These are phyloP conservation scores for Apodemia duryi DNA, from an alignment of 2,888 invertebrate species.

Conservation along the genomic window DNA sequence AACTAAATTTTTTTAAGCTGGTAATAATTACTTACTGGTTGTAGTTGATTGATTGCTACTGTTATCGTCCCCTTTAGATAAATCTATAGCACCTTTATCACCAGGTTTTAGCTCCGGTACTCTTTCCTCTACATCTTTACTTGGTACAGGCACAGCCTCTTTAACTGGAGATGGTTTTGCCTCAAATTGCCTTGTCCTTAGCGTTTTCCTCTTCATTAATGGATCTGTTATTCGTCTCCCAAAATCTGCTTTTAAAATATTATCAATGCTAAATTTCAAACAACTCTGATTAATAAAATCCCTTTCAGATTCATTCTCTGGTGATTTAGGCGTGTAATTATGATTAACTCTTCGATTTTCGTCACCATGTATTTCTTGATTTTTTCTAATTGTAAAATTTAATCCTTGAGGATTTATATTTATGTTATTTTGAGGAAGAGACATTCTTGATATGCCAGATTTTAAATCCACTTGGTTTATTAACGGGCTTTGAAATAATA, in stretches of 20 bases:
- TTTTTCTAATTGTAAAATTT: constrained; percentile 47
- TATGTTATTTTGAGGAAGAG: constrained; percentile 50
- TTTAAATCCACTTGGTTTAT: constrained; percentile 63
- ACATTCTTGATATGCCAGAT: constrained; percentile 50
- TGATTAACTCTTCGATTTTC: constrained; percentile 53
- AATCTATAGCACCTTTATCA: constrained; percentile 66
- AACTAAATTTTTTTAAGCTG: too few relatives aligned
- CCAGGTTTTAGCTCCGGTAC: constrained; percentile 61
- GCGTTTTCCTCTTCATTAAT: constrained; percentile 79
- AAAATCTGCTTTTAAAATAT: constrained; percentile 92
- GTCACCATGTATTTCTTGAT: constrained; percentile 46
- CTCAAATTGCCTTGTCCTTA: constrained; percentile 51
- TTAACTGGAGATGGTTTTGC: constrained; percentile 53
- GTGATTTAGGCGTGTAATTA: constrained; percentile 53
- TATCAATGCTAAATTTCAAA: constrained; percentile 91
- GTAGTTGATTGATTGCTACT: constrained; percentile 64
- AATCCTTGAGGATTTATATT: constrained; percentile 41
- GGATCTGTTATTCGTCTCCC: constrained; percentile 86
- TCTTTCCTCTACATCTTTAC: constrained; percentile 56
- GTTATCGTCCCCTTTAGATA: constrained; percentile 68
- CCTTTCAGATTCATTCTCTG: constrained; percentile 58
- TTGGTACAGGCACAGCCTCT: constrained; percentile 41
- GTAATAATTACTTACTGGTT: constrained; percentile 56
- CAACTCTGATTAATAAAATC: constrained; percentile 77
- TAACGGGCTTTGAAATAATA: constrained; percentile 63